Evolutionary conservation across 2,888 invertebrate species (phyloP).

Genomic region (Cephalotes varians): DNA sequence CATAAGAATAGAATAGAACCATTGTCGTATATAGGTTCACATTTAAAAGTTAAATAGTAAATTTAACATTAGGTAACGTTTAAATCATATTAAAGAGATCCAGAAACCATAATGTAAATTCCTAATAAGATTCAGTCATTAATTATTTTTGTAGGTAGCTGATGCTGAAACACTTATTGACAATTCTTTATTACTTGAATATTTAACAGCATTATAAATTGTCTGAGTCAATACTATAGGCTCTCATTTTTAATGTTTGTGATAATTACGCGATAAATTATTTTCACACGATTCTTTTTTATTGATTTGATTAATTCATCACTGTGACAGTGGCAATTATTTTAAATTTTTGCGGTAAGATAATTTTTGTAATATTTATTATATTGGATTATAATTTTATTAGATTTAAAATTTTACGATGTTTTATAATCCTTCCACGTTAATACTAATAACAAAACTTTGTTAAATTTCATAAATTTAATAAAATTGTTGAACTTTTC

Average conservation of each 20-base stretch:
- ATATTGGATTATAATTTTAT: neutral
- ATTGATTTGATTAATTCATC: neutral
- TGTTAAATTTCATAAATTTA: too few species aligned
- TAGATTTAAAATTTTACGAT: neutral
- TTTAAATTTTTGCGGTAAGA: neutral
- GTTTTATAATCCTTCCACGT: neutral
- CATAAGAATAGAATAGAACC: too few species aligned
- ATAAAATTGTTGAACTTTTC: neutral
- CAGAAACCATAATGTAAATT: neutral
- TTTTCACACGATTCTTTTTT: neutral
- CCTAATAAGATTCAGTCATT: neutral
- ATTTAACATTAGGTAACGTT: neutral
- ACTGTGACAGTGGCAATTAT: neutral
- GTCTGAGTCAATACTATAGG: neutral
- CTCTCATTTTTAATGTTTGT: neutral
- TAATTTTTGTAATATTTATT: neutral
- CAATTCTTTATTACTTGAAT: neutral
- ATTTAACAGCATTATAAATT: neutral
- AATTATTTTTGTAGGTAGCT: neutral
- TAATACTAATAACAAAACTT: neutral
- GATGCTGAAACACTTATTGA: neutral
- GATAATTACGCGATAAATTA: neutral
- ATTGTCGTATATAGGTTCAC: too few species aligned
- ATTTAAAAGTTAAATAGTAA: too few species aligned
- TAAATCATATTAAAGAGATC: neutral